Percentiles rank a stretch among this genome's conserved stretches.
These are phyloP conservation scores for Peromyscus nudipes DNA, from an alignment of 2,797 vertebrate species.

Conservation along the genomic window DNA sequence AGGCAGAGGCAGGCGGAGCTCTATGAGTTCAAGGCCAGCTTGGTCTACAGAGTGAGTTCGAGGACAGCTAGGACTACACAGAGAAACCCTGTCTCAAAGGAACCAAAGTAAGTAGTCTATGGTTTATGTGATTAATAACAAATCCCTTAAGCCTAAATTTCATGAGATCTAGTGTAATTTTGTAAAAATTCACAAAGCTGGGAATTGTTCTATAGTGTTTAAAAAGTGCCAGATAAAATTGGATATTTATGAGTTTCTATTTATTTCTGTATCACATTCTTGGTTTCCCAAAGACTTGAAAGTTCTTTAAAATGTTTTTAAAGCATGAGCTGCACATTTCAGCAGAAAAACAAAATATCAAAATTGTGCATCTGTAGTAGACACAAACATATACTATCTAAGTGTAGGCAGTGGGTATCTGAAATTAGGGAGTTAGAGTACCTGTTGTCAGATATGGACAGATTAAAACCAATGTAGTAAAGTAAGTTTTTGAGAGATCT, in stretches of 20 bases:
- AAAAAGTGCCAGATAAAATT: conserved; percentile 56
- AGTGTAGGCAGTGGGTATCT: background rate
- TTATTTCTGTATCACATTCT: background rate
- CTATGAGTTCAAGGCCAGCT: no score
- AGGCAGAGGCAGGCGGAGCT: background rate
- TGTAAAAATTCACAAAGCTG: conserved; percentile 44
- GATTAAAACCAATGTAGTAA: conserved; percentile 3
- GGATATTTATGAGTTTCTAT: background rate
- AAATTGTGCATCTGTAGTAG: background rate
- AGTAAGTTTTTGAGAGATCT: conserved; percentile 50
- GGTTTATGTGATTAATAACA: conserved; percentile 55
- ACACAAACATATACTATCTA: background rate
- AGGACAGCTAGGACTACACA: background rate
- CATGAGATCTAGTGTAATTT: conserved; percentile 43
- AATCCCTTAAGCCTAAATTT: conserved; percentile 45
- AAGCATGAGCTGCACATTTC: conserved; percentile 66
- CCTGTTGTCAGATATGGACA: background rate
- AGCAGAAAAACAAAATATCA: conserved; percentile 20
- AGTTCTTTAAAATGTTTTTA: conserved; percentile 6
- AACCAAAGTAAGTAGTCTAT: background rate
- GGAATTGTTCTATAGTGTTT: conserved; percentile 4
- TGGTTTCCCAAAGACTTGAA: conserved; percentile 48
- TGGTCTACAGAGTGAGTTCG: no score
- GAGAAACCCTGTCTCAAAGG: background rate
- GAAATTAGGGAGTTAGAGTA: conserved; percentile 16